These are phyloP conservation scores for Atlantisia rogersi DNA, from an alignment of 2,113 vertebrate species.

Conservation along the genomic window DNA sequence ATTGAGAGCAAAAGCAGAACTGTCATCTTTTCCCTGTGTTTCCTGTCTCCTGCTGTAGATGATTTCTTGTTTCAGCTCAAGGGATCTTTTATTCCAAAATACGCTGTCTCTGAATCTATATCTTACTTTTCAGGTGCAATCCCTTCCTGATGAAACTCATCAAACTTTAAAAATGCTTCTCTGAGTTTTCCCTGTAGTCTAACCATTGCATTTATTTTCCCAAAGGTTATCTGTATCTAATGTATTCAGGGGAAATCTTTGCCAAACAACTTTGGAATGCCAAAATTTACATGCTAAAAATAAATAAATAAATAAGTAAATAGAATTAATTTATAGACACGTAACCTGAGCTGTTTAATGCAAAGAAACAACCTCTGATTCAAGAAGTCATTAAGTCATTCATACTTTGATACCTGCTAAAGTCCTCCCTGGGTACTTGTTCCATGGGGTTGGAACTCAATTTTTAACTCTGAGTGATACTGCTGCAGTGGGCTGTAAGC, in stretches of 20 bases:
- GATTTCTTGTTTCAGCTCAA: neutral
- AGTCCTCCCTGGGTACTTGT: neutral
- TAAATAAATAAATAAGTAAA: no score
- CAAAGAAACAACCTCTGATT: neutral
- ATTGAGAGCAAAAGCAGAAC: neutral
- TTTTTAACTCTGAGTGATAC: neutral
- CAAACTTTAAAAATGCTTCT: neutral
- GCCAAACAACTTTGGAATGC: neutral
- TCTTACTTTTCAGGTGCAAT: neutral
- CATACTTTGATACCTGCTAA: neutral
- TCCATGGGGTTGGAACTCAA: neutral
- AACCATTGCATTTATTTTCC: neutral
- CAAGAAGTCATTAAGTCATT: neutral
- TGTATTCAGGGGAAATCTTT: neutral
- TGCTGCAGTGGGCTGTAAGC: fast-evolving
- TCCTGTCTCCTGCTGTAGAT: neutral
- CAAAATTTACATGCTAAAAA: no score
- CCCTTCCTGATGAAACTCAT: neutral
- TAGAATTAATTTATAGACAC: neutral
- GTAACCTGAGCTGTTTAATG: neutral
- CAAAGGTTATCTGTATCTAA: neutral
- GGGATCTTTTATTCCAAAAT: neutral
- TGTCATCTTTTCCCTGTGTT: neutral
- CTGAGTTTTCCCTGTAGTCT: neutral
- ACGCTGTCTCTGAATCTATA: neutral